Evolutionary conservation across 2,113 vertebrate genomes (phyloP).

Genomic region (Lagopus muta): DNA sequence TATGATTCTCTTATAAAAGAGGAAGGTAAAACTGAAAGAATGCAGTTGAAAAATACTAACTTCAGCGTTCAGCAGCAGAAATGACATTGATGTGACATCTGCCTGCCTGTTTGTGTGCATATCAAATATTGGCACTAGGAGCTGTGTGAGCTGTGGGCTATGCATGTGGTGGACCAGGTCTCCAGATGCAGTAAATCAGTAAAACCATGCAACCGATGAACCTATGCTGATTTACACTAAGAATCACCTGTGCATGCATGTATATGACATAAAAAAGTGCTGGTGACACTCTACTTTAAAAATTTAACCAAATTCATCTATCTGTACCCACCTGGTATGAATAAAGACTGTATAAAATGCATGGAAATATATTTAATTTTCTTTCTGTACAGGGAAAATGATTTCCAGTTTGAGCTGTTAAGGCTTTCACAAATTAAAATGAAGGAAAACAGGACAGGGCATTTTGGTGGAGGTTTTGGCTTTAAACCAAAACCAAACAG

Average conservation of each 20-base stretch:
- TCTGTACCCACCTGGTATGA: background rate
- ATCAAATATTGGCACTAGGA: background rate
- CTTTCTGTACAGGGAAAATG: background rate
- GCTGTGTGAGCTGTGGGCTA: background rate
- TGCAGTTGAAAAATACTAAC: background rate
- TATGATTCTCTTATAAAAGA: background rate
- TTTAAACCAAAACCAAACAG: background rate
- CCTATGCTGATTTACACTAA: background rate
- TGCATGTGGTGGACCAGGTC: background rate
- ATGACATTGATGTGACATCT: background rate
- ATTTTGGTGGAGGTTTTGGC: background rate
- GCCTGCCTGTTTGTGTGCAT: background rate
- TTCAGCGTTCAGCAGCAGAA: background rate
- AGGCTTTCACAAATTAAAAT: background rate
- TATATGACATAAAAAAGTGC: background rate
- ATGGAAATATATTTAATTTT: background rate
- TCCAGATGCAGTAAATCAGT: background rate
- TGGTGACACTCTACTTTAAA: background rate
- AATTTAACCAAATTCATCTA: background rate
- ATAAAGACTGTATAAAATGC: background rate
- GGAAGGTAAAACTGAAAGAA: background rate
- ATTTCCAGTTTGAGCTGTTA: background rate
- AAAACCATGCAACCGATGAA: background rate
- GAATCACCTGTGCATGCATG: background rate
- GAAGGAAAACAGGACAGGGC: background rate